Evolutionary conservation across 2,888 invertebrate species (phyloP), one percentile per base, ranked within the genome.

Genomic region (Nephrotoma flavescens): DNA sequence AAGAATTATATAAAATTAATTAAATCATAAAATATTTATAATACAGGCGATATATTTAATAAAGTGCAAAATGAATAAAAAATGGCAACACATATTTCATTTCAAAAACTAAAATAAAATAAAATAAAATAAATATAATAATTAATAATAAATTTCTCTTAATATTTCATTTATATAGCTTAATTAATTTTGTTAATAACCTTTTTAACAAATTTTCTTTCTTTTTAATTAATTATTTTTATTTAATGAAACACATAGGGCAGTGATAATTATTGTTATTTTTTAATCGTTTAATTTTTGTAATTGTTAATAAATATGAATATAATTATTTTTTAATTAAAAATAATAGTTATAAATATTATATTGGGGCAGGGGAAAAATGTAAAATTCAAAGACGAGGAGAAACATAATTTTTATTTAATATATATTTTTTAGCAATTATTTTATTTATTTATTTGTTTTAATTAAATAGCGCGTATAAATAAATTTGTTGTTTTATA

Each of bases 171-270:
- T 71, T 31, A 71, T 71, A 71, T 71, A 71, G 71, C 71, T 71
- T 71, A 71, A 71, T 71, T 71, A 71, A 71, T 71, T 71, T 71
- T 31, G 71, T 84, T 84, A 84, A 84, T 31, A 31, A 42, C 41
- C 0, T 42, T 42, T 84, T 84, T 84, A 84, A 83, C 12, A 41
- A 84, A 57, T 57, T 85, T n/a, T 9, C 83, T 41, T 71, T 44
- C 6, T 42, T 83, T 71, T 19, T 45, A 52, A 31, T 42, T 83
- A 83, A 85, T 86, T 86, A 84, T 19, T 86, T 86, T 87, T 87
- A 87, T 87, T 87, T 71, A 86, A 87, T 88, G 88, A 88, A 88
- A 88, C 88, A 88, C 88, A 87, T 87, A 88, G 88, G 88, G 88
- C 88, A 88, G 88, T 88, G 88, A 88, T 87, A 84, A 86, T 87